Base-by-base conservation (phyloP, 1,140 invertebrate genomes). In the Drosophila ambigua region DNA sequence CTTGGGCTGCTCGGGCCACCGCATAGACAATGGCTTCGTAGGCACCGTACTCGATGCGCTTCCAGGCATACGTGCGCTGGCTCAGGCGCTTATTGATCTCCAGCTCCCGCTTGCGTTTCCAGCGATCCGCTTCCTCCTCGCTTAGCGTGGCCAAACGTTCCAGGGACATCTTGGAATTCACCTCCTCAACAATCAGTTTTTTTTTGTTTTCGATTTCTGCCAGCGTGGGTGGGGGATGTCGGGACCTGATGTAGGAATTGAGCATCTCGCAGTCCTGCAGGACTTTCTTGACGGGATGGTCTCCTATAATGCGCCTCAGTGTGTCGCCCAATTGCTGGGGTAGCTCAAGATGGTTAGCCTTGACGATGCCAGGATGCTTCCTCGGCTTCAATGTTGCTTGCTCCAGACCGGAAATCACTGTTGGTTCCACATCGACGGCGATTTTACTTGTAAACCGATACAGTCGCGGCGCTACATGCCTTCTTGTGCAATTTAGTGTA, bases 1-100 rank as follows among this genome's bases (percentile, higher is more conserved):
- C 96, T 5, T 94, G 92, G 13, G 95, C 93, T 23, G 95, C 92
- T 90, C 97, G 93, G 1, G 90, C 92, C 50, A 96, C 87, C 54
- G 97, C 92, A 92, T 98, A 98, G 15, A 95, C 92, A 8, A 95
- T 85, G 43, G 93, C 92, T 15, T 93, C 94, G 20, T 94, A 92
- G 44, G 93, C 90, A 72, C 95, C 93, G 79, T 96, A 98, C 4
- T 94, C 85, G 13, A 97, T 93, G n/a, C 95, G 93, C 72, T 93
- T 93, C 96, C 96, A 97, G 58, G 94, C 93, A 87, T 96, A 95
- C 1, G 95, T 88, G 55, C 94, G 93, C 13, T 93, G 92, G 31
- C 91, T 72, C 41, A 94, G 72, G 41, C 93, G 82, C 57, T 88
- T 93, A 57, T 92, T 69, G 35, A 92, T 78, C 39, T 92, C 77